These are phyloP conservation scores for Morone chrysops DNA, from an alignment of 2,113 vertebrate genomes.

Conservation along the genomic window DNA sequence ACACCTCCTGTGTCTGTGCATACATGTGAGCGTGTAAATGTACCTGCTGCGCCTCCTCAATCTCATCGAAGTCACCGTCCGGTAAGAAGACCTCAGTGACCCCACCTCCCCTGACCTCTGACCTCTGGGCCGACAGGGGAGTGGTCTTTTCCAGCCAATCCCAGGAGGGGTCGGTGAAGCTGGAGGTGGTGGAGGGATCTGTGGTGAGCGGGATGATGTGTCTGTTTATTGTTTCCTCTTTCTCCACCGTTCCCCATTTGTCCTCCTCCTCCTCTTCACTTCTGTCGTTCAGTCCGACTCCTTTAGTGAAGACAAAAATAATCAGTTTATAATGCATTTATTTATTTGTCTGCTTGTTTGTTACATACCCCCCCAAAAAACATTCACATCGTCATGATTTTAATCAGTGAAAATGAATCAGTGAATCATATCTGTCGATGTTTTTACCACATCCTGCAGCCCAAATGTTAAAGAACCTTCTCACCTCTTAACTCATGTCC, in stretches of 20 bases:
- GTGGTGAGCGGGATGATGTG: constrained; percentile 65
- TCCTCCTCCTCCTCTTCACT: constrained; percentile 37
- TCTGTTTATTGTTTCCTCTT: constrained; percentile 18
- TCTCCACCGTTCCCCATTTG: not conserved
- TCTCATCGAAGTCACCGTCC: constrained; percentile 44
- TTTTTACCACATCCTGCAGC: too few relatives aligned
- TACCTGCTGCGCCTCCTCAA: constrained; percentile 72
- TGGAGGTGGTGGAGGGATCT: constrained; percentile 49
- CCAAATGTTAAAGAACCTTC: too few relatives aligned
- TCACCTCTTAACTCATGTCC: constrained; percentile 9
- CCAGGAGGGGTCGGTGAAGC: constrained; percentile 66
- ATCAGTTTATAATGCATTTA: not conserved
- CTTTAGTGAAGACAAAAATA: not conserved
- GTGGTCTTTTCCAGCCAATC: constrained; percentile 52
- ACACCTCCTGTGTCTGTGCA: not conserved
- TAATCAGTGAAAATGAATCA: too few relatives aligned
- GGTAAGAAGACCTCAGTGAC: constrained; percentile 51
- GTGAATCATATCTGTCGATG: too few relatives aligned
- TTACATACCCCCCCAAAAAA: too few relatives aligned
- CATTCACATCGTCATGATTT: too few relatives aligned
- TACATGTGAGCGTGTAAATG: not conserved
- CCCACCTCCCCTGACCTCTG: constrained; percentile 64
- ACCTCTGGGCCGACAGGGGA: constrained; percentile 29
- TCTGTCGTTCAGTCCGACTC: constrained; percentile 15
- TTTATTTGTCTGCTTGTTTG: too few relatives aligned